Base-by-base conservation (phyloP, 2,888 invertebrate genomes). In the Altica lythri region DNA sequence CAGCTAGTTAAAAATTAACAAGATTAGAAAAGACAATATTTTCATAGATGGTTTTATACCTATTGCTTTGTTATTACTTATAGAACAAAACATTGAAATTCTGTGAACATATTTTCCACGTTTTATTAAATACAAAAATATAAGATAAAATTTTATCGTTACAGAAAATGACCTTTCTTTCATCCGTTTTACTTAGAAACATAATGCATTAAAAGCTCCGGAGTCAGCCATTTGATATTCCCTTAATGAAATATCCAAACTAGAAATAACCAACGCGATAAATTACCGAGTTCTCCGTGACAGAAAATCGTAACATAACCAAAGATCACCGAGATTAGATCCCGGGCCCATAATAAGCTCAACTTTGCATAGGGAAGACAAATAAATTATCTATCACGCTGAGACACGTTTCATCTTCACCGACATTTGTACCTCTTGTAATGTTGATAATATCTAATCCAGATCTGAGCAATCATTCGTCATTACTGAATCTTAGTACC, bases 391-490 rank as follows among this genome's bases (percentile, higher is more conserved):
- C 51, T 40, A 27, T 51, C 43, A 47, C 8, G 17, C 43, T 58
- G 48, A 55, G 54, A 58, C 56, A 58, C 53, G 58, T 47, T 45
- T 55, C 54, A 50, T 53, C 53, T 44, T 30, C 52, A 40, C 53
- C 46, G 52, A 57, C 38, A 37, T 14, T 44, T 43, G 42, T 34
- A 54, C 46, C 40, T 57, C 47, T 55, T 38, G 38, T 59, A 55
- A 54, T 30, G 32, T 44, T 47, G 60, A 55, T 52, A 54, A 61
- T 65, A 67, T 68, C 68, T 68, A 63, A 66, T 64, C 63, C 61
- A 47, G 60, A 68, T 68, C 68, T 62, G 60, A 55, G 59, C 57
- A 53, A 65, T 70, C 67, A 71, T 70, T 71, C 69, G 70, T 71
- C 69, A 71, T 68, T 69, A 64, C 61, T n/a, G 66, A 66, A 64